phyloP scores from a whole-genome alignment of 2,797 vertebrate species.

The Galagoides demidoff region DNA sequence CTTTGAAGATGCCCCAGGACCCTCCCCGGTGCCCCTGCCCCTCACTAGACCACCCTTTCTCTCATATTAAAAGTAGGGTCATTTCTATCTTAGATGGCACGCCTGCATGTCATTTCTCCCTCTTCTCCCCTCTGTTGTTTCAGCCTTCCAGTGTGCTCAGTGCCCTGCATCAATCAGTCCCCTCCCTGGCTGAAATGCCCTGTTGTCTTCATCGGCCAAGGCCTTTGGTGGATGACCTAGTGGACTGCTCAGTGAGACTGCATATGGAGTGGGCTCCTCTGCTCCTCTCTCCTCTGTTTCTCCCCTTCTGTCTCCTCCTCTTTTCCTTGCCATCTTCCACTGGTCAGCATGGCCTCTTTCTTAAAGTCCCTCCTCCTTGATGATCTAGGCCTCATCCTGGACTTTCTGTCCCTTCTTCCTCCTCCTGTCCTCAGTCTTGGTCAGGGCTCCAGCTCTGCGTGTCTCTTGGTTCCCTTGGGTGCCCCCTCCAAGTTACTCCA shows the following conservation, averaged over 20 bases:
- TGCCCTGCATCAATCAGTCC: no score
- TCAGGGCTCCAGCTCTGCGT: neutral
- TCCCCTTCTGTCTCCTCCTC: neutral
- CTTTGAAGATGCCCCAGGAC: neutral
- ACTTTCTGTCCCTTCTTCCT: accelerated
- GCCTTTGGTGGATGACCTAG: neutral
- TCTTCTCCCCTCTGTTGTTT: neutral
- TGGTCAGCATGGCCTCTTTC: neutral
- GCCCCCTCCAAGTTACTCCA: neutral
- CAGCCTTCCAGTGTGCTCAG: neutral
- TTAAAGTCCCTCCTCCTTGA: neutral
- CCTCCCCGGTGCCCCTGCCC: neutral
- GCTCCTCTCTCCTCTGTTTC: neutral
- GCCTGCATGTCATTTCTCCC: neutral
- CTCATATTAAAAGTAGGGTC: neutral
- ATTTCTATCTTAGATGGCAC: neutral
- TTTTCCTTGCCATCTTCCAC: neutral
- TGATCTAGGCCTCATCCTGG: neutral
- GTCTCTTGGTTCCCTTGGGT: neutral
- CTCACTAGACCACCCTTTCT: neutral
- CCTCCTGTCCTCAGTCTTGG: neutral
- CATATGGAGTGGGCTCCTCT: no score
- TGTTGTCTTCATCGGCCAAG: accelerated
- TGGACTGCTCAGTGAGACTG: neutral
- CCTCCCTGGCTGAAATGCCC: neutral